Base-by-base conservation (phyloP, 2,888 invertebrate species). In the Pristionchus fissidentatus region DNA sequence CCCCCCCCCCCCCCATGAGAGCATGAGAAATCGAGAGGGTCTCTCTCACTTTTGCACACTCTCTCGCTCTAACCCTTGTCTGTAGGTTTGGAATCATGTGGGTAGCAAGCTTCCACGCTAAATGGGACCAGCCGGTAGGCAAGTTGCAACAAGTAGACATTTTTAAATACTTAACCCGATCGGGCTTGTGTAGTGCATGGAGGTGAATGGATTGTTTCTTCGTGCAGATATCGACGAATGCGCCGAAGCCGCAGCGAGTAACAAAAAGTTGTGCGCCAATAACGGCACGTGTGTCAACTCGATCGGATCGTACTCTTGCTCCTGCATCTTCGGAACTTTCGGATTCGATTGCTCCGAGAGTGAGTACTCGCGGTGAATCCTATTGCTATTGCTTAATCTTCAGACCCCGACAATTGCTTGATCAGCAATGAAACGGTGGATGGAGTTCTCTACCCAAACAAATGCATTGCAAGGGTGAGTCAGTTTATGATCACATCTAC, bases 281-380 rank as follows among this genome's bases (percentile, higher is more conserved):
- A 52, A 52, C 55, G 78, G 52, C 1, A 38, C n/a, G 13, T 78
- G 78, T 38, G 35, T 55, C 52, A 78, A 78, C 38, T n/a, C 75
- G 29, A 43, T 75, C 32, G 75, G 75, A 26, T 75, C 75, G 10
- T 75, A 35, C 38, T 3, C 19, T 5, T 78, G 78, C 38, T 13
- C 32, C 7, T 78, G 78, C 55, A 49, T 78, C 22, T n/a, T 3
- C 35, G 78, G 78, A 52, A 78, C 78, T 19, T 78, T 43, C 55
- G 78, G 78, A 38, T 55, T 55, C 55, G 32, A 78, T 26, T 78
- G 78, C 55, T 78, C 78, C 4, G 26, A 26, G 2, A 78, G 78
- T 78, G 8, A n/a, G 52, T 52, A n/a, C n/a, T n/a, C n/a, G n/a
- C 32, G 35, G 10, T 0, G 3, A 38, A 22, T 55, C 55, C 62